A percentile compares a stretch with the other conserved stretches of the same genome.
These are phyloP conservation scores for Drosophila tsacasi DNA, from an alignment of 1,140 invertebrate genomes.

Conservation along the genomic window DNA sequence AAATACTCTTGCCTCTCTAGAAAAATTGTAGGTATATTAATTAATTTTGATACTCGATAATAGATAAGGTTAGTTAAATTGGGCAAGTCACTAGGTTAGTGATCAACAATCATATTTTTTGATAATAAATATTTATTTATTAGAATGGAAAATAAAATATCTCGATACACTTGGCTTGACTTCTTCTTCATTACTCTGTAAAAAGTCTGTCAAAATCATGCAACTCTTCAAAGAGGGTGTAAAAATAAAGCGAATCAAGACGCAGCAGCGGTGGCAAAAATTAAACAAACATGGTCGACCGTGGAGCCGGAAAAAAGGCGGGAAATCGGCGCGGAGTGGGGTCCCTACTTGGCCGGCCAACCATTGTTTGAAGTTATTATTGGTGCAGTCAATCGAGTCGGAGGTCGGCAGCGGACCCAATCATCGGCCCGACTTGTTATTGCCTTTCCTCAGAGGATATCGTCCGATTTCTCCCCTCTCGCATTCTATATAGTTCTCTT, in stretches of 20 bases:
- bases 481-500: slow-evolving; percentile 45
- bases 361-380: slow-evolving; percentile 81
- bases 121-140: too few relatives aligned
- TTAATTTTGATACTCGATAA: too few relatives aligned
- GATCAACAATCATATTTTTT: too few relatives aligned
- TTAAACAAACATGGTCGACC: slow-evolving; percentile 74
- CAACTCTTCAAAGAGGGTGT: not conserved
- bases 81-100: too few relatives aligned
- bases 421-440: slow-evolving; percentile 65
- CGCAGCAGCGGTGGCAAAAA: slow-evolving; percentile 73
- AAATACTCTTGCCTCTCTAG: not conserved
- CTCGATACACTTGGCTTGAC: too few relatives aligned
- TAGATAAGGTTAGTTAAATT: too few relatives aligned
- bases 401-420: slow-evolving; percentile 67
- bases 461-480: slow-evolving; percentile 41
- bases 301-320: slow-evolving; percentile 32
- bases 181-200: too few relatives aligned
- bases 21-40: not conserved
- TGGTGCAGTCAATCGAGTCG: slow-evolving; percentile 64
- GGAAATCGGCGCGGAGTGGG: not conserved
- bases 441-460: slow-evolving; percentile 67
- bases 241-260: slow-evolving; percentile 44
- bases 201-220: not conserved
- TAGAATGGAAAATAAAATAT: too few relatives aligned
- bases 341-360: slow-evolving; percentile 51